These are phyloP conservation scores for Furcula furcula DNA, from an alignment of 2,888 invertebrate genomes.

Conservation along the genomic window DNA sequence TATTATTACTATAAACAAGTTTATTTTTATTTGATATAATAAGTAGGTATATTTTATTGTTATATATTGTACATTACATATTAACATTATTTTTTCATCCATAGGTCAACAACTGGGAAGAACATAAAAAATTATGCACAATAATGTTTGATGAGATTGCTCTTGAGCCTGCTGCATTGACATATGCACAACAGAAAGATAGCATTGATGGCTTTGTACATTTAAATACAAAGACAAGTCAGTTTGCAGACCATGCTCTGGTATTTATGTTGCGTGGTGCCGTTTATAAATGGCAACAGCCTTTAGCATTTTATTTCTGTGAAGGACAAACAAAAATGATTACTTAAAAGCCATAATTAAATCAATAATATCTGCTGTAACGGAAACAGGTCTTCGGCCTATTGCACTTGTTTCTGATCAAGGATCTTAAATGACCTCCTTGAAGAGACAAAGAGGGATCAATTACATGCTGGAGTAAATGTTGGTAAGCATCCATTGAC, in stretches of 20 bases:
- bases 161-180: not conserved
- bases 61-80: not conserved
- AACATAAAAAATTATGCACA: not conserved
- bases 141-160: slow-evolving; percentile 1
- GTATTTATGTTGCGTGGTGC: slow-evolving; percentile 7
- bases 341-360: not conserved
- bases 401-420: slow-evolving; percentile 3
- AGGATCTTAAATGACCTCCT: slow-evolving; percentile 1
- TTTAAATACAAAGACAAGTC: not conserved
- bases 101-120: not conserved
- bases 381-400: slow-evolving; percentile 1
- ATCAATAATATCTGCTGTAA: not conserved
- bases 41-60: no score
- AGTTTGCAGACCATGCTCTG: slow-evolving; percentile 8
- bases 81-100: not conserved
- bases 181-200: not conserved
- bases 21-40: no score
- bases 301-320: slow-evolving; percentile 6
- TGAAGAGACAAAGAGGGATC: slow-evolving; percentile 1
- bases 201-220: slow-evolving; percentile 5
- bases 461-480: not conserved
- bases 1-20: no score
- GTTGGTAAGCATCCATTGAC: not conserved
- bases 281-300: slow-evolving; percentile 5
- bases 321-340: slow-evolving; percentile 3